Conservation (phyloP, 2,797 vertebrate species). For the Gymnodraco acuticeps region DNA sequence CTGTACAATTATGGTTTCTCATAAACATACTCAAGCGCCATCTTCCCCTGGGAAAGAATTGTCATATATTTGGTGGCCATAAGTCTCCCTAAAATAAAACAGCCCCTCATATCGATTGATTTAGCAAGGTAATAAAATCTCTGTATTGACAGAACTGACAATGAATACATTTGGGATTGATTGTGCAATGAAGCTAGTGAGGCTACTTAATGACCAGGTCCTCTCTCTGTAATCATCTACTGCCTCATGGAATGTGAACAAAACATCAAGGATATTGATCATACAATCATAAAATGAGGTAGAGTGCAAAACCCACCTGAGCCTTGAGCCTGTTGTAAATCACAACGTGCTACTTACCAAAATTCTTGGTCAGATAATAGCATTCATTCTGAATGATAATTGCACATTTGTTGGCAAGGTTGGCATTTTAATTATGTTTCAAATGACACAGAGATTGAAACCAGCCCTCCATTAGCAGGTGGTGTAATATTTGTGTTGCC, state of each 20-base stretch:
- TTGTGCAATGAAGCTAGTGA: conserved; percentile 55
- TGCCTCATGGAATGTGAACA: conserved; percentile 24
- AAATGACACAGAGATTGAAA: neutral
- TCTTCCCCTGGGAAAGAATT: conserved; percentile 45
- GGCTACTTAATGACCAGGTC: conserved; percentile 57
- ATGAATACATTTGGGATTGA: conserved; percentile 73
- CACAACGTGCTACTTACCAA: neutral
- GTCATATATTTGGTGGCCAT: conserved; percentile 55
- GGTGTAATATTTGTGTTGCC: neutral
- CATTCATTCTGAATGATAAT: neutral
- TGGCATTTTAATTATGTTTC: neutral
- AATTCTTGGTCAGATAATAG: neutral
- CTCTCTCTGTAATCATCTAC: conserved; percentile 39
- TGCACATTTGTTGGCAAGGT: neutral
- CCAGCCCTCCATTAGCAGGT: neutral
- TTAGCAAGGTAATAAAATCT: conserved; percentile 74
- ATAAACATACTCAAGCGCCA: conserved; percentile 21
- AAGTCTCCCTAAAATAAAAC: conserved; percentile 74
- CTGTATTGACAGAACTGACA: conserved; percentile 78
- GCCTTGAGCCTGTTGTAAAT: conserved; percentile 1
- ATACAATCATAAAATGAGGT: conserved; percentile 49
- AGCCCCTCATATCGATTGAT: conserved; percentile 68
- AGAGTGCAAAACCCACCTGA: conserved; percentile 32
- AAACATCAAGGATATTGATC: conserved; percentile 59
- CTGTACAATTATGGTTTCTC: neutral